Percentiles rank a stretch among this genome's conserved stretches.
Conservation (phyloP, 37 sponge, comb jelly and placozoan species). For the Oscarella lobularis region DNA sequence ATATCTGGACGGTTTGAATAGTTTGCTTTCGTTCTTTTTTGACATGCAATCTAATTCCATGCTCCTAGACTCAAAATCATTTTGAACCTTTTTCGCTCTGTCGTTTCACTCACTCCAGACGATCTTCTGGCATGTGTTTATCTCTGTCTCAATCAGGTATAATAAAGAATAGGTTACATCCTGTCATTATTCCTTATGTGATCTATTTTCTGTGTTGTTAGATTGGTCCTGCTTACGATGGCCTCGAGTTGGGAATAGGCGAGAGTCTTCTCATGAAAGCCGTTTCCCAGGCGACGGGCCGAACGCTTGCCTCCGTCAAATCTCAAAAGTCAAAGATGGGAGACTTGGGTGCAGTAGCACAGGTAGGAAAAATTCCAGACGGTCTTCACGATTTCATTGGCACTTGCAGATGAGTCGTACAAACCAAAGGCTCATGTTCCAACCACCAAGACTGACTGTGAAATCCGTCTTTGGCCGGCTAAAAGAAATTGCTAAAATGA, state of each 20-base stretch:
- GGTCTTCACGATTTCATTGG: background rate
- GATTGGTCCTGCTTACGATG: constrained; percentile 87
- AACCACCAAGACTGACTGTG: constrained; percentile 75
- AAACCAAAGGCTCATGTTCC: constrained; percentile 91
- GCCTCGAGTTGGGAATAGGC: constrained; percentile 85
- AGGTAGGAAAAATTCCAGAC: constrained; percentile 25
- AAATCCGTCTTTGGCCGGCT: constrained; percentile 53
- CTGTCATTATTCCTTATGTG: too few relatives aligned
- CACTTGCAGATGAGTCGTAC: constrained; percentile 49
- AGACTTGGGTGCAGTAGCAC: constrained; percentile 91
- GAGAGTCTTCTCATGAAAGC: constrained; percentile 76
- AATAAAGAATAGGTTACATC: too few relatives aligned
- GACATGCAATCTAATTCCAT: too few relatives aligned
- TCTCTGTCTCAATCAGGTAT: constrained; percentile 90
- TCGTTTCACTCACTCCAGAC: constrained; percentile 76
- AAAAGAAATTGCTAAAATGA: constrained; percentile 74
- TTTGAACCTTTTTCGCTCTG: constrained; percentile 77
- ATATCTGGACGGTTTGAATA: too few relatives aligned
- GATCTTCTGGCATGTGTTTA: constrained; percentile 74
- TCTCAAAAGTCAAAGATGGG: constrained; percentile 58
- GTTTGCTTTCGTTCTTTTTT: too few relatives aligned
- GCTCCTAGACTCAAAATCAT: constrained; percentile 31
- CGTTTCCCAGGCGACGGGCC: constrained; percentile 68
- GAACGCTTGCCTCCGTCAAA: constrained; percentile 63
- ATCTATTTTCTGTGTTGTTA: too few relatives aligned